phyloP scores from a whole-genome alignment of 2,113 vertebrate genomes.

The Campylomormyrus tamandua region DNA sequence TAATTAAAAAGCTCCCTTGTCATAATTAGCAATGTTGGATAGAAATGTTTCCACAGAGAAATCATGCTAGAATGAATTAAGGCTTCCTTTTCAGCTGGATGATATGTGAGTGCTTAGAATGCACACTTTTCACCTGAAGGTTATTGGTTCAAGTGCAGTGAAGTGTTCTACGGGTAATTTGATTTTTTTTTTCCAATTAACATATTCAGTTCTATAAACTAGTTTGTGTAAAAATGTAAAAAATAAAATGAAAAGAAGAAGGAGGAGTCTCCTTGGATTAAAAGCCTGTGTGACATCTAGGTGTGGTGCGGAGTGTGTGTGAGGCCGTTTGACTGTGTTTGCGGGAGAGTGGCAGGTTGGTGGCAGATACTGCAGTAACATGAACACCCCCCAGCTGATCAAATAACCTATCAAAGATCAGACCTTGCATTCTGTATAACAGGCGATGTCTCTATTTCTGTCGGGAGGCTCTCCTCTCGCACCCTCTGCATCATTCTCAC shows the following conservation, averaged over 20 bases:
- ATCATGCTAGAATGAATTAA: neutral
- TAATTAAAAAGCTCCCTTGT: neutral
- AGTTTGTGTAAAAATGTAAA: neutral
- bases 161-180: neutral
- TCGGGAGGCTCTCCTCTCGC: constrained; percentile 32
- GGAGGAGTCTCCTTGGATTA: neutral
- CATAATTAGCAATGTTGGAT: neutral
- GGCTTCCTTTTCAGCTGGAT: neutral
- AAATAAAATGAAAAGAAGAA: neutral
- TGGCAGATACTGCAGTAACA: constrained; percentile 56
- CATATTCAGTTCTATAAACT: neutral
- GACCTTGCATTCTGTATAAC: constrained; percentile 52
- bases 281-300: neutral
- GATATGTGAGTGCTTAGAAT: neutral
- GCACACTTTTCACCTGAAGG: neutral
- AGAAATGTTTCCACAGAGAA: neutral
- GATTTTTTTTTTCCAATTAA: neutral
- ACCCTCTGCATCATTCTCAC: constrained; percentile 44
- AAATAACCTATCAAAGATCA: constrained; percentile 70
- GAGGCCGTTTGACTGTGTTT: constrained; percentile 15
- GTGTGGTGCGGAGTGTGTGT: neutral
- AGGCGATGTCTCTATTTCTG: constrained; percentile 43
- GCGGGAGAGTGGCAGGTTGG: constrained; percentile 33
- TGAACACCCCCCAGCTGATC: constrained; percentile 53
- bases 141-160: neutral